Evolutionary conservation across 2,113 vertebrate genomes (phyloP).

Genomic region (Motacilla tschutschensis): DNA sequence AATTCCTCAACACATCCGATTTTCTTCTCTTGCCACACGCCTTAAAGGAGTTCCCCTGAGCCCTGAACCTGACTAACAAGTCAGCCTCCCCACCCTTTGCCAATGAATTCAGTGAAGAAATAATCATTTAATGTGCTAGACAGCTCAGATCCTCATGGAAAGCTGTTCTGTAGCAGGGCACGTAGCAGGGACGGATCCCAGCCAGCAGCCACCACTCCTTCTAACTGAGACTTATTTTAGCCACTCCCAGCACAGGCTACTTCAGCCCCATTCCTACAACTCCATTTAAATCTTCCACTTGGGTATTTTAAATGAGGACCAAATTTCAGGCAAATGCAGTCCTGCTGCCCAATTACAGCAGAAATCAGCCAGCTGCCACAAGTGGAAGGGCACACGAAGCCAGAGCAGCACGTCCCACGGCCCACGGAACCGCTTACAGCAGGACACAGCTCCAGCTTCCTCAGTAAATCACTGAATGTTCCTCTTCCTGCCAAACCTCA

Average conservation of each 20-base stretch:
- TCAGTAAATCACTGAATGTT: background rate
- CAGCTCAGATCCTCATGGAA: background rate
- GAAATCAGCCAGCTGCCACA: too few relatives aligned
- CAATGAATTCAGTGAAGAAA: background rate
- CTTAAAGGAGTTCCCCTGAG: background rate
- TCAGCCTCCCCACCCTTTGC: background rate
- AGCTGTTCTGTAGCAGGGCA: background rate
- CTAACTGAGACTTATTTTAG: background rate
- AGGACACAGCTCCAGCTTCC: background rate
- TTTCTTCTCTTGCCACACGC: background rate
- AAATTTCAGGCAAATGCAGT: background rate
- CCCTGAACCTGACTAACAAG: background rate
- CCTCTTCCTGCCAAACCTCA: background rate
- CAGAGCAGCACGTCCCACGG: rapidly evolving
- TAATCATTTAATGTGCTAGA: background rate
- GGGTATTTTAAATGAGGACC: background rate
- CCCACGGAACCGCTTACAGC: background rate
- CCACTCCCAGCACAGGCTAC: background rate
- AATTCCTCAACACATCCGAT: background rate
- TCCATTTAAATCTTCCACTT: background rate
- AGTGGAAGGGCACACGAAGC: background rate
- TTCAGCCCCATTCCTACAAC: background rate
- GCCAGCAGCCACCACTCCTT: background rate
- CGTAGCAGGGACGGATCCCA: rapidly evolving
- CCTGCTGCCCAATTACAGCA: background rate